Evolutionary conservation across 1,140 invertebrate species (phyloP), one percentile per base, ranked within the genome.

Genomic region (Camponotus floridanus): DNA sequence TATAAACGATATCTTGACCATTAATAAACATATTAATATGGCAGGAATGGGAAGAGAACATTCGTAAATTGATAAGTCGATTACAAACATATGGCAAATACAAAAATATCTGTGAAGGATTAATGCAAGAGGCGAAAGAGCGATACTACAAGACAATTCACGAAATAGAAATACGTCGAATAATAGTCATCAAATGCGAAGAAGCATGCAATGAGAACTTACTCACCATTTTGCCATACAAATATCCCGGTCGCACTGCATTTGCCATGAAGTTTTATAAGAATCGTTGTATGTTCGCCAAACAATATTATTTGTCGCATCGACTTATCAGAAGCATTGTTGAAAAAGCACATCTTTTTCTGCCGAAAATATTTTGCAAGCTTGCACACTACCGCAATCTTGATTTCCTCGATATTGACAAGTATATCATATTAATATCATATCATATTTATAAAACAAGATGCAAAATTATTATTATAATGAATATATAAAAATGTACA

Each of bases 241-340:
- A 96, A 92, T 96, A 94, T 87, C 91, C 94, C 4, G 97, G 97
- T 7, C 93, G 95, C 83, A 97, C 97, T 0, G 86, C 95, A n/a
- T 95, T 96, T 88, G 96, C 96, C 86, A 85, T 94, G 0, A 95
- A 94, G 80, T 97, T 96, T 94, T 68, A 97, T 11, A 94, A 93
- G 83, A 96, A 95, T 92, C 95, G 96, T 36, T 95, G 95, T 13
- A 94, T 95, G 84, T 89, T 97, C 0, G 92, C 94, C 85, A 94
- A 94, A 57, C 96, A 93, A 81, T 95, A 96, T 68, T 95, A 96
- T 18, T 93, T 97, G 13, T 92, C 97, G n/a, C 96, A 97, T 90
- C 96, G 95, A 21, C 95, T 97, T 65, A 95, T 97, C 84, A 95
- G 96, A 68, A 95, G 95, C 45, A 95, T 97, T 4, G 90, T 97